A percentile compares a stretch with the other conserved stretches of the same genome.
Conservation (phyloP, 1,140 invertebrate species). For the Eriosoma lanigerum region DNA sequence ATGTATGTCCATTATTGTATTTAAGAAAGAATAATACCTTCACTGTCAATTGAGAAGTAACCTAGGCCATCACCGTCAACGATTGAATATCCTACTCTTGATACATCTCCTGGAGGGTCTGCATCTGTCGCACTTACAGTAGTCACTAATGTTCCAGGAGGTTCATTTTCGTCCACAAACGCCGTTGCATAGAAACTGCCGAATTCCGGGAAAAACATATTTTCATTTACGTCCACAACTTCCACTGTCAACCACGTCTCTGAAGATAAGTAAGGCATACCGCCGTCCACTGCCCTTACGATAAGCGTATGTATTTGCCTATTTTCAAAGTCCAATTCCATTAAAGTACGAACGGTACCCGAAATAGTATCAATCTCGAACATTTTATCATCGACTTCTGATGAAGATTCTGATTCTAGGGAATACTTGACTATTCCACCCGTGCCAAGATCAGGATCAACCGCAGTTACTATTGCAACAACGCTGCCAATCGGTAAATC, state of each 20-base stretch:
- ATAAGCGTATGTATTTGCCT: conserved; percentile 85
- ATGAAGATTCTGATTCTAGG: conserved; percentile 61
- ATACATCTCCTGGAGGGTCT: conserved; percentile 76
- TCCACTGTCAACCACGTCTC: conserved; percentile 80
- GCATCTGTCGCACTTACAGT: conserved; percentile 76
- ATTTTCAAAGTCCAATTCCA: conserved; percentile 81
- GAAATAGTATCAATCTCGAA: conserved; percentile 80
- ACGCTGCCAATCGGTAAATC: conserved; percentile 86
- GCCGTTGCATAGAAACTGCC: conserved; percentile 75
- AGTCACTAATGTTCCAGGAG: conserved; percentile 72
- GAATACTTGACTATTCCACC: conserved; percentile 77
- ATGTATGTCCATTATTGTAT: too few relatives aligned
- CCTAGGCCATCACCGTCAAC: conserved; percentile 86
- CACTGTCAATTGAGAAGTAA: conserved; percentile 84
- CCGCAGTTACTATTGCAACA: conserved; percentile 80
- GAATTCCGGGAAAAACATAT: conserved; percentile 80
- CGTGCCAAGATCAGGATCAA: conserved; percentile 80
- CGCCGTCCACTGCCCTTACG: conserved; percentile 78
- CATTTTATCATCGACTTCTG: conserved; percentile 52
- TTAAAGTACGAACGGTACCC: conserved; percentile 77
- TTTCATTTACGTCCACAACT: conserved; percentile 92
- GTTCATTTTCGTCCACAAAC: conserved; percentile 74
- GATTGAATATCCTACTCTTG: conserved; percentile 82
- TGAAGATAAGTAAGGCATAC: conserved; percentile 70
- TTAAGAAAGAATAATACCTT: conserved; percentile 70